phyloP scores from a whole-genome alignment of 2,888 invertebrate genomes.

The Tenthredo scrophulariae region DNA sequence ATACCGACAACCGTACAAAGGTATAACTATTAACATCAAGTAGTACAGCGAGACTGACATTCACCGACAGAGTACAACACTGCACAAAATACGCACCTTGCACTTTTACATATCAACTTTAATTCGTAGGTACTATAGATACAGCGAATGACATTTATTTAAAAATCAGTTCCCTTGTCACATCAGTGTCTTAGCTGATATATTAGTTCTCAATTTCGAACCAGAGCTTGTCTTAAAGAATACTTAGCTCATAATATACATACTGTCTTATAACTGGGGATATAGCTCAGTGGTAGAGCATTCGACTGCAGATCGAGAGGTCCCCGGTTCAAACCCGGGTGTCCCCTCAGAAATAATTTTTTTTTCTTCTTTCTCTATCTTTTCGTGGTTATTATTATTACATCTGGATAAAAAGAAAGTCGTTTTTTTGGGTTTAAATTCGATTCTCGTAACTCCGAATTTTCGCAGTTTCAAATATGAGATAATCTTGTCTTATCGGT shows the following conservation, averaged over 20 bases:
- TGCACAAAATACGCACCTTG: not conserved
- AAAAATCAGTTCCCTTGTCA: not conserved
- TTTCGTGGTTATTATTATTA: not conserved
- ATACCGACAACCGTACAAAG: not conserved
- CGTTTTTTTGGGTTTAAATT: not conserved
- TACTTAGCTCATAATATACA: not conserved
- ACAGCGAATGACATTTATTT: not conserved
- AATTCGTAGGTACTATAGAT: not conserved
- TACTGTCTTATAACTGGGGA: constrained; percentile 76
- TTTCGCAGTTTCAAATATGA: not conserved
- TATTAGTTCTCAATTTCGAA: not conserved
- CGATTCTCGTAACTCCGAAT: not conserved
- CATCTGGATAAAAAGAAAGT: not conserved
- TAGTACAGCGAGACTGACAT: not conserved
- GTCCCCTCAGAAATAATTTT: constrained; percentile 79
- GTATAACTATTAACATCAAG: not conserved
- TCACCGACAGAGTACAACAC: not conserved
- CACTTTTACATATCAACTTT: not conserved
- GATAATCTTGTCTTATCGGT: not conserved
- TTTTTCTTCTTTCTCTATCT: not conserved
- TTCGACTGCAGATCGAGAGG: constrained; percentile 89
- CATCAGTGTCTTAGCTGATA: not conserved
- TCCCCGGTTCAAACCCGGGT: constrained; percentile 89
- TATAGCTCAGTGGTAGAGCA: constrained; percentile 88
- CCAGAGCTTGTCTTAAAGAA: too few relatives aligned